Percentiles rank a stretch among this genome's conserved stretches.
Evolutionary conservation across 2,113 vertebrate genomes (phyloP).

Genomic region (Chaetorhynchus papuensis): DNA sequence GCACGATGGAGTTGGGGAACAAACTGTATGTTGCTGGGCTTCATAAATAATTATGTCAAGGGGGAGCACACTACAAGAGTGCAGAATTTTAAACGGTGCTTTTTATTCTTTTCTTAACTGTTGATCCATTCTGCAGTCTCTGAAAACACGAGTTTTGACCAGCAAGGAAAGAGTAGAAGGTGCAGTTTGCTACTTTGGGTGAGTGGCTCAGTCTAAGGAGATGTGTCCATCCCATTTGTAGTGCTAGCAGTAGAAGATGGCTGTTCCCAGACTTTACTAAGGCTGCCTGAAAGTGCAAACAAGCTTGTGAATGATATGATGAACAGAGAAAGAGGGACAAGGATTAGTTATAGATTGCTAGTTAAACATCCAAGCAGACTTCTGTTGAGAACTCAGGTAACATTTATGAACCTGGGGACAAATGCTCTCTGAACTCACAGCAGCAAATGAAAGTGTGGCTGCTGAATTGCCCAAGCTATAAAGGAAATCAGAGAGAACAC

Average conservation of each 20-base stretch:
- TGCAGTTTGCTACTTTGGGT: not conserved
- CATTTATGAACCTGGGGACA: not conserved
- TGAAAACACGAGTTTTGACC: not conserved
- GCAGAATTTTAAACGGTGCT: not conserved
- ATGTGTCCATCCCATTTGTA: accelerated
- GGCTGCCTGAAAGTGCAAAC: not conserved
- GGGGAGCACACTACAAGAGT: not conserved
- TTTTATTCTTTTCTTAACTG: not conserved
- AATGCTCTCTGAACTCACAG: not conserved
- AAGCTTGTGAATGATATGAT: not conserved
- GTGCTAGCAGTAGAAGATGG: not conserved
- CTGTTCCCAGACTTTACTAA: not conserved
- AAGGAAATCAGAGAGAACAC: not conserved
- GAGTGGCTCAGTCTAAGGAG: not conserved
- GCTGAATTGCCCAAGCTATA: not conserved
- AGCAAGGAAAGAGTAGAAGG: not conserved
- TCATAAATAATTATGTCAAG: not conserved
- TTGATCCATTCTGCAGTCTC: not conserved
- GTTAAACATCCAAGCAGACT: not conserved
- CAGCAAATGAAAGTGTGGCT: not conserved
- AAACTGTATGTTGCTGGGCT: not conserved
- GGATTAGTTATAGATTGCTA: not conserved
- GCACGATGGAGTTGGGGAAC: not conserved
- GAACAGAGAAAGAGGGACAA: not conserved
- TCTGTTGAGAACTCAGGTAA: not conserved